Base-by-base conservation (phyloP, 2,888 invertebrate species). In the Brachyopa scutellaris region DNA sequence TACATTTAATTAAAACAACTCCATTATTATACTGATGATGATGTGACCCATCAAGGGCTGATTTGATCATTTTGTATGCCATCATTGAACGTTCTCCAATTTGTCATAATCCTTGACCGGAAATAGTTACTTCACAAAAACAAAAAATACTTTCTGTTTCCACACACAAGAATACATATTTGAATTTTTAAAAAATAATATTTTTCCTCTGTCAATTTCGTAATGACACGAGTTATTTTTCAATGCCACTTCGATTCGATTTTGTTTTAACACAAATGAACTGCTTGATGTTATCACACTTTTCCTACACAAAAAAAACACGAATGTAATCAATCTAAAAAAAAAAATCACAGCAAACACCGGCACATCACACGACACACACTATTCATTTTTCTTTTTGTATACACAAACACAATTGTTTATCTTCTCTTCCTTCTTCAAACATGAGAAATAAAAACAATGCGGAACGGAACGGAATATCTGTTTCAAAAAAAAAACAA, bases 31-130 rank as follows among this genome's bases (percentile, higher is more conserved):
- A 85, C 76, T 85, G 85, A 40, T 86, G 85, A 83, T 87, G 87
- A 57, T 84, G 86, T 31, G 86, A 85, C 62, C 86, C 86, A 84
- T 89, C 89, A 84, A 89, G 76, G 38, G 89, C 88, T 69, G 88
- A 87, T 85, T 89, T 89, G 69, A 89, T 85, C 87, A 89, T 86
- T 86, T 89, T 90, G 85, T 87, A 88, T 66, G 88, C 88, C 88
- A 88, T 88, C 74, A 49, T 55, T 33, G 38, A 53, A 15, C 15
- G 64, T 61, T 53, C 53, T 72, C 62, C 70, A 59, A 55, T 33
- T 59, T 36, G 29, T 55, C 79, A 82, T 84, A 76, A 84, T 85
- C 82, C 72, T 67, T 66, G 21, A 9, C 40, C 21, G 26, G 29
- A 51, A 26, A 62, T 29, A 2, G 7, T 19, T n/a, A n/a, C n/a